Conservation (phyloP, 2,797 vertebrate genomes). For the Trachurus trachurus region DNA sequence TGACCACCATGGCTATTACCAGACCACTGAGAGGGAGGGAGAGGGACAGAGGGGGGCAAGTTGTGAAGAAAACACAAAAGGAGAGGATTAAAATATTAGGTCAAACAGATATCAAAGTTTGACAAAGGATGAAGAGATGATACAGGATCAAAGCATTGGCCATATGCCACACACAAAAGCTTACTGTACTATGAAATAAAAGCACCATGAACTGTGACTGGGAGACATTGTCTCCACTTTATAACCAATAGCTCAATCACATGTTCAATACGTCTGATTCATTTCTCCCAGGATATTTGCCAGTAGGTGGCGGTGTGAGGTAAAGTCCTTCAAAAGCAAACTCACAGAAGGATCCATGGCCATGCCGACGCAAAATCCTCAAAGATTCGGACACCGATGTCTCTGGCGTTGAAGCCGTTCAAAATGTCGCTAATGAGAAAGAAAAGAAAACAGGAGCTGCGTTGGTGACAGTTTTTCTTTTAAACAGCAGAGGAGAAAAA, state of each 20-base stretch:
- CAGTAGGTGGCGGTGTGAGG: constrained; percentile 44
- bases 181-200: not conserved
- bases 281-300: constrained; percentile 3
- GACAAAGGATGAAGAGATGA: not conserved
- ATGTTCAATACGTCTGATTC: not conserved
- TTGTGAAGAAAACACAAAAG: not conserved
- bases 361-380: constrained; percentile 92
- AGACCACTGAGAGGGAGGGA: constrained; percentile 83
- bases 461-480: not conserved
- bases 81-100: not conserved
- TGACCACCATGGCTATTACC: constrained; percentile 88
- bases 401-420: constrained; percentile 80
- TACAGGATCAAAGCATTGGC: not conserved
- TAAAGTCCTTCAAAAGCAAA: constrained; percentile 36
- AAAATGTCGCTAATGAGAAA: constrained; percentile 76
- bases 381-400: constrained; percentile 89
- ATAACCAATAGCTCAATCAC: not conserved
- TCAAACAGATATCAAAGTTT: not conserved
- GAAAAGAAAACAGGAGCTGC: constrained; percentile 1
- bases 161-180: not conserved
- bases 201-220: not conserved
- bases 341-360: constrained; percentile 95
- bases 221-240: not conserved
- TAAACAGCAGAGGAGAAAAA: not conserved
- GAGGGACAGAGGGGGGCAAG: not conserved